phyloP scores from a whole-genome alignment of 2,888 invertebrate species.

The Lasius fuliginosus region DNA sequence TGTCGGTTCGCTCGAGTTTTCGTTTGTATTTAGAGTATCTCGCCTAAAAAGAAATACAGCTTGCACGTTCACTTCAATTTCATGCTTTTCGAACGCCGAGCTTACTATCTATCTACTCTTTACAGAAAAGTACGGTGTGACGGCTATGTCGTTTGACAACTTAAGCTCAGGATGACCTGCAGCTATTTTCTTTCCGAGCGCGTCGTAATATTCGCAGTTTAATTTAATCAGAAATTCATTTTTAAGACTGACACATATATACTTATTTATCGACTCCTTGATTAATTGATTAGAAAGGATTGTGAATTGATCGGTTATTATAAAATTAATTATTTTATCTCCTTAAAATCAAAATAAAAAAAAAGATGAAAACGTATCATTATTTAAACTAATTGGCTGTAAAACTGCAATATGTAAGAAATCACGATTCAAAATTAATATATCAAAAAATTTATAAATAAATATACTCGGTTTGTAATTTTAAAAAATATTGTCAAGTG shows the following conservation, averaged over 20 bases:
- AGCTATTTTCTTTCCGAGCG: neutral
- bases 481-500: neutral
- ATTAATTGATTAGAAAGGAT: neutral
- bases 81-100: neutral
- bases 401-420: neutral
- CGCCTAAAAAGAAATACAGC: neutral
- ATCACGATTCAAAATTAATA: neutral
- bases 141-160: conserved; percentile 26
- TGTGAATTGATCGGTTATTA: neutral
- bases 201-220: neutral
- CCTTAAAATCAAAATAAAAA: neutral
- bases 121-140: conserved; percentile 10
- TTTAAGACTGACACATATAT: neutral
- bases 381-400: neutral
- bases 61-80: conserved; percentile 26
- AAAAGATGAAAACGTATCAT: neutral
- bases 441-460: neutral
- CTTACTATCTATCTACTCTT: neutral
- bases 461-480: neutral
- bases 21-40: neutral
- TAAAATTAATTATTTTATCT: neutral
- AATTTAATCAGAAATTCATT: conserved; percentile 13
- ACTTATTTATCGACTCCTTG: neutral
- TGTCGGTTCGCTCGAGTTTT: neutral
- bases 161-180: neutral